A percentile compares a stretch with the other conserved stretches of the same genome.
Conservation (phyloP, 2,797 vertebrate genomes). For the Tympanoctomys barrerae region DNA sequence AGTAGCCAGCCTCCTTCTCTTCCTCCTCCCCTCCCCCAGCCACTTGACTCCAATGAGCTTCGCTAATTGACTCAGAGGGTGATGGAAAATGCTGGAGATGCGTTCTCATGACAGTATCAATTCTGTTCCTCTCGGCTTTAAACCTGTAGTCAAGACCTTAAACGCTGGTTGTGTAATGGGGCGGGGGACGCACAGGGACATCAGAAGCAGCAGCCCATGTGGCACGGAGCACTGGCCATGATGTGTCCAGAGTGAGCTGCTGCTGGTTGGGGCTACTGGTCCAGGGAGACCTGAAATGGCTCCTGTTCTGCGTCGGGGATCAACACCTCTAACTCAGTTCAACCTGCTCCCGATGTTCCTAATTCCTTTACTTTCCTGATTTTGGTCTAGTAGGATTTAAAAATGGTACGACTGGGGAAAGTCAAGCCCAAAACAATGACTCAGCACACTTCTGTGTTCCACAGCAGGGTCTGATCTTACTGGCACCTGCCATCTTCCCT, state of each 20-base stretch:
- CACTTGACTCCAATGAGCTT: neutral
- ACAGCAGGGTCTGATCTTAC: neutral
- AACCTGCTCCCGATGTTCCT: neutral
- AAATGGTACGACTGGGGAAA: neutral
- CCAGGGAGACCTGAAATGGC: neutral
- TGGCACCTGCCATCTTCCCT: neutral
- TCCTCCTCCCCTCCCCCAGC: neutral
- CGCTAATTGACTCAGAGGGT: neutral
- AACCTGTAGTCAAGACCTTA: neutral
- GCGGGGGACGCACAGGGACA: neutral
- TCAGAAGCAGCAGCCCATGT: rapidly evolving
- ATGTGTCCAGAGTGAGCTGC: rapidly evolving
- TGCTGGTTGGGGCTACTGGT: neutral
- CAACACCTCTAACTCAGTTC: neutral
- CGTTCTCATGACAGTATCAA: neutral
- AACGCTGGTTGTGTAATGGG: neutral
- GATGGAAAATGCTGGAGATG: neutral
- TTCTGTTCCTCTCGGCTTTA: neutral
- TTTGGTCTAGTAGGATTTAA: neutral
- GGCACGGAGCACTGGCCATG: rapidly evolving
- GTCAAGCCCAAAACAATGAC: neutral
- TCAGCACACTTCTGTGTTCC: neutral
- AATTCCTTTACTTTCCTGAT: neutral
- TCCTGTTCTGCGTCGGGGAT: no score
- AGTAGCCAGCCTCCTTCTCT: neutral